Base-by-base conservation (phyloP, 1,140 invertebrate species). In the Archivesica marissinica region DNA sequence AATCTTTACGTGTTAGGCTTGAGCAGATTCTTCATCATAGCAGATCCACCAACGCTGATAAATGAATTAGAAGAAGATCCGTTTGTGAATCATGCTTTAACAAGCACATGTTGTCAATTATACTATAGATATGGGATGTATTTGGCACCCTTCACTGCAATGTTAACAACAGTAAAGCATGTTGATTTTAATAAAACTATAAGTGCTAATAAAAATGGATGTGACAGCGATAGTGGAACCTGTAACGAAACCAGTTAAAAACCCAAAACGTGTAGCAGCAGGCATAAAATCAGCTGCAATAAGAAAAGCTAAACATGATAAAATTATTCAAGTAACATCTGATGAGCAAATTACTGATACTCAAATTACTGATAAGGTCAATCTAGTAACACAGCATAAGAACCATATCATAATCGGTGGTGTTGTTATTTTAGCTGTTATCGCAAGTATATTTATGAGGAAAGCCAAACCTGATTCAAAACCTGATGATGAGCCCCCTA, bases 21-120 rank as follows among this genome's bases (percentile, higher is more conserved):
- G n/a, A n/a, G n/a, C n/a, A n/a, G n/a, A n/a, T n/a, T n/a, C n/a
- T n/a, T n/a, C n/a, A n/a, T n/a, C n/a, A n/a, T n/a, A n/a, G n/a
- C n/a, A 41, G 56, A 76, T 35, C 72, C 52, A 20, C 72, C 72
- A 33, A 54, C 28, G 33, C 28, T 76, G 54, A 76, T 76, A 30
- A 50, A 76, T 30, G 72, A 76, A 15, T 56, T 76, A n/a, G 72
- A 76, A 52, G 44, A 52, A 54, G 72, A 76, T 23, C 72, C 44
- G 23, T 56, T 76, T 76, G 25, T 76, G 7, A 56, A 56, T 54
- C 74, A 52, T 33, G 47, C 44, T 52, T 54, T 54, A 11, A 52
- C 47, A 3, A 52, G 33, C 35, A 13, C 28, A 30, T 64, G 59
- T 64, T 64, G 59, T 64, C 25, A 64, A 33, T 30, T 64, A n/a